Conservation (phyloP, 2,888 invertebrate genomes). For the Oscheius myriophilus region DNA sequence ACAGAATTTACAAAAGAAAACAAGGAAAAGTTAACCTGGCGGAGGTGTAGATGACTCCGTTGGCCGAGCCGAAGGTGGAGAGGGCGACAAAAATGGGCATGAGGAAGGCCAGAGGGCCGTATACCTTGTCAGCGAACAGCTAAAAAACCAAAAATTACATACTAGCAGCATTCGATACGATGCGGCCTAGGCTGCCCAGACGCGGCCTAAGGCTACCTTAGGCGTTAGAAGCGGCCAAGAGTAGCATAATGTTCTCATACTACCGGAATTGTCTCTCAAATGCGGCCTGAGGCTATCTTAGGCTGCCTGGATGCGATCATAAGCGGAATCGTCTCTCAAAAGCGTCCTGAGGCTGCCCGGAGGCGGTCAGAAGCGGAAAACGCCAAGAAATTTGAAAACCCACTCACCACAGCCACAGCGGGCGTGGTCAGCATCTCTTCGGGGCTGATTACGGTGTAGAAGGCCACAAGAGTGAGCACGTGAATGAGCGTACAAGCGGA, state of each 20-base stretch:
- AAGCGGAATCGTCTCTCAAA: too few relatives aligned
- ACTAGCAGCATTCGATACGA: too few relatives aligned
- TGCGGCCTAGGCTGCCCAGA: too few relatives aligned
- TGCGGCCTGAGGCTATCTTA: too few relatives aligned
- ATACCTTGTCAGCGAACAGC: slow-evolving; percentile 77
- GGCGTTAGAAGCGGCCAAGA: too few relatives aligned
- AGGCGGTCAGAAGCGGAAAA: too few relatives aligned
- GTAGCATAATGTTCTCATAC: too few relatives aligned
- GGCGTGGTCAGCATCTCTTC: slow-evolving; percentile 90
- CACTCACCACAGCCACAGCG: slow-evolving; percentile 89
- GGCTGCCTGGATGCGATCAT: too few relatives aligned
- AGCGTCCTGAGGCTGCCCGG: too few relatives aligned
- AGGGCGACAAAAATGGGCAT: slow-evolving; percentile 96
- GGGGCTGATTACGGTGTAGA: slow-evolving; percentile 94
- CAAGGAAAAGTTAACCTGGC: slow-evolving; percentile 75
- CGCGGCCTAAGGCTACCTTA: too few relatives aligned
- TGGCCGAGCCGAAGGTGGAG: slow-evolving; percentile 92
- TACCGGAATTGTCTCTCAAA: too few relatives aligned
- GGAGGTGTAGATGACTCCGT: slow-evolving; percentile 93
- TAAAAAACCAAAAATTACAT: slow-evolving; percentile 28
- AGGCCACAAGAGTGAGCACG: slow-evolving; percentile 92
- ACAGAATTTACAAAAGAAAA: neutral
- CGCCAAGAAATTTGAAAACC: too few relatives aligned
- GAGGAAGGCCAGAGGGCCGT: slow-evolving; percentile 86
- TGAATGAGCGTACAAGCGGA: slow-evolving; percentile 92